Percentiles rank a stretch among this genome's conserved stretches.
Evolutionary conservation across 2,888 invertebrate genomes (phyloP).

Genomic region (Eurytoma adleriae): DNA sequence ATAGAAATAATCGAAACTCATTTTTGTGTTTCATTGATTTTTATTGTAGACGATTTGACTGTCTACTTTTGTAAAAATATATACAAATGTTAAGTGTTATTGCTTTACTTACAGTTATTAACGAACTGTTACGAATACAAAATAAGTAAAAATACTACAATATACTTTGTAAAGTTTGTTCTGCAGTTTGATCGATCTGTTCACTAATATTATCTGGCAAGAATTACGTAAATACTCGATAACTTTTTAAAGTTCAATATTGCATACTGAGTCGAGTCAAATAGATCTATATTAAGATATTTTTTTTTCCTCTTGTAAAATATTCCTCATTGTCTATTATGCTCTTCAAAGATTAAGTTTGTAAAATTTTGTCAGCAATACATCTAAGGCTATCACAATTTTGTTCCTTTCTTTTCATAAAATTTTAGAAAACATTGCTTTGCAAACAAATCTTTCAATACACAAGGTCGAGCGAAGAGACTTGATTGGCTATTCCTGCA

Average conservation of each 20-base stretch:
- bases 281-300: constrained; percentile 1
- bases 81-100: constrained; percentile 23
- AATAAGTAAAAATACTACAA: constrained; percentile 15
- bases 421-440: background rate
- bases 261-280: constrained; percentile 6
- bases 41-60: constrained; percentile 41
- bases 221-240: background rate
- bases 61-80: constrained; percentile 44
- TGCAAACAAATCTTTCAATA: constrained; percentile 32
- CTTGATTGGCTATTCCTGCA: constrained; percentile 82
- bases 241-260: background rate
- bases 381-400: constrained; percentile 42
- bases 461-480: constrained; percentile 79
- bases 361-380: constrained; percentile 29
- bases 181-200: constrained; percentile 10
- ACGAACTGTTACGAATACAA: constrained; percentile 29
- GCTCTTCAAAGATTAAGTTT: background rate
- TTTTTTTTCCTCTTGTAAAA: constrained; percentile 8
- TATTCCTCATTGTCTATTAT: background rate
- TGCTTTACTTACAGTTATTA: constrained; percentile 25
- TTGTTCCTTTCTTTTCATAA: constrained; percentile 2
- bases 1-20: background rate
- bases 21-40: constrained; percentile 22
- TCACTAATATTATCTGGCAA: background rate
- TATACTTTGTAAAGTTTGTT: constrained; percentile 10